Base-by-base conservation (phyloP, 2,888 invertebrate species). In the Phengaris alcon region DNA sequence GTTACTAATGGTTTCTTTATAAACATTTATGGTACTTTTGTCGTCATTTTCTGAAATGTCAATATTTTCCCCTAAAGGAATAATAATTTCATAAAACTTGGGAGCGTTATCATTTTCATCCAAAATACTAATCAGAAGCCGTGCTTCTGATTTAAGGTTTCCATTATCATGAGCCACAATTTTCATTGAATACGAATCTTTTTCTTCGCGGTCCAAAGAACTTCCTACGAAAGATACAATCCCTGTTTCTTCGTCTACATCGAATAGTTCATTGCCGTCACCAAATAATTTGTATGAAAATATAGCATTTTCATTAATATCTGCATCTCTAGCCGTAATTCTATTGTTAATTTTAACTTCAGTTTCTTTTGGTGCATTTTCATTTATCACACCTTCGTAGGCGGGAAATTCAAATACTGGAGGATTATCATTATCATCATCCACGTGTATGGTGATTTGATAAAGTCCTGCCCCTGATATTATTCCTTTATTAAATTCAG, bases 341-440 rank as follows among this genome's bases (percentile, higher is more conserved):
- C 94, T 95, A 80, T 95, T 94, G 77, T 95, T 95, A 86, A 97
- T 90, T 79, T 94, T 94, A 0, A 97, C 95, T 86, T 96, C 96
- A 0, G 96, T 95, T 8, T 96, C 96, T 59, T 93, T 90, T 10
- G 91, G 90, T 52, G 97, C 95, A 86, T 98, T 97, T 90, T 98
- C 98, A 68, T 92, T 89, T 15, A 98, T 96, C 77, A 94, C 94
- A 1, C 97, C 97, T 82, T 97, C 96, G 84, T 97, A 98, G 0
- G 93, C 86, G 0, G 94, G 84, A 12, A 94, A 89, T 79, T 96
- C 95, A 85, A 98, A 98, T 76, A 95, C 87, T 0, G 98, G 98
- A 5, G 97, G 94, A 83, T 97, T 97, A 83, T 98, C 98, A 83
- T 98, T 98, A 78, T 97, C 97, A 84, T 98, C 98, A 77, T 97